These are phyloP conservation scores for Hippopotamus amphibius DNA, from an alignment of 2,113 vertebrate genomes.

Conservation along the genomic window DNA sequence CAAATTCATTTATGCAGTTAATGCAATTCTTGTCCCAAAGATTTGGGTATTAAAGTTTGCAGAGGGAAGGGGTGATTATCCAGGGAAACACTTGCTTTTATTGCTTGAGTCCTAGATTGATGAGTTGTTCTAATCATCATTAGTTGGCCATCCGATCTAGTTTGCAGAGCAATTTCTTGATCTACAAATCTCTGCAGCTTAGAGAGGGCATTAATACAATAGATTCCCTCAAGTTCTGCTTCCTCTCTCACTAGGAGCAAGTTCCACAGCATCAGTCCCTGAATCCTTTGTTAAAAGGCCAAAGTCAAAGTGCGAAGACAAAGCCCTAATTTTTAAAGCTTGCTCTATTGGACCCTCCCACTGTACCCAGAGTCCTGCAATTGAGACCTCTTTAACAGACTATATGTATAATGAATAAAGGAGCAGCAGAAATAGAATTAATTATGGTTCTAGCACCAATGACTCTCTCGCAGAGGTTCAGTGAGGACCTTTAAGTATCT, in stretches of 20 bases:
- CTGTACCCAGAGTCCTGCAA: constrained; percentile 3
- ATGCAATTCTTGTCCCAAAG: constrained; percentile 33
- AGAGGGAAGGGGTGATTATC: background rate
- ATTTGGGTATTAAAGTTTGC: constrained; percentile 20
- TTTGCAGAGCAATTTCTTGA: constrained; percentile 39
- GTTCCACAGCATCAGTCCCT: background rate
- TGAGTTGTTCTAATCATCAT: background rate
- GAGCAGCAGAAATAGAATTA: constrained; percentile 47
- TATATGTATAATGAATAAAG: constrained; percentile 41
- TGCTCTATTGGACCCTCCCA: background rate
- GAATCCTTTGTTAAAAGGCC: constrained; percentile 48
- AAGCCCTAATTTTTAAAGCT: constrained; percentile 37
- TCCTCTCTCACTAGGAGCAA: constrained; percentile 12
- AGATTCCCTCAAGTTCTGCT: background rate
- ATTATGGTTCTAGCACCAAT: constrained; percentile 4
- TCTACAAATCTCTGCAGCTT: background rate
- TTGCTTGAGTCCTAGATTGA: background rate
- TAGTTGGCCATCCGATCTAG: background rate
- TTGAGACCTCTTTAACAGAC: constrained; percentile 17
- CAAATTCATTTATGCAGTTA: constrained; percentile 49
- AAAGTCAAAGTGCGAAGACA: constrained; percentile 3
- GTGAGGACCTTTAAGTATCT: background rate
- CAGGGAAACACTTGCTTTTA: constrained; percentile 27
- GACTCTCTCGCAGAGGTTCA: background rate
- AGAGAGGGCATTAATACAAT: background rate